Evolutionary conservation across 2,797 vertebrate genomes (phyloP).

Genomic region (Fringilla coelebs): DNA sequence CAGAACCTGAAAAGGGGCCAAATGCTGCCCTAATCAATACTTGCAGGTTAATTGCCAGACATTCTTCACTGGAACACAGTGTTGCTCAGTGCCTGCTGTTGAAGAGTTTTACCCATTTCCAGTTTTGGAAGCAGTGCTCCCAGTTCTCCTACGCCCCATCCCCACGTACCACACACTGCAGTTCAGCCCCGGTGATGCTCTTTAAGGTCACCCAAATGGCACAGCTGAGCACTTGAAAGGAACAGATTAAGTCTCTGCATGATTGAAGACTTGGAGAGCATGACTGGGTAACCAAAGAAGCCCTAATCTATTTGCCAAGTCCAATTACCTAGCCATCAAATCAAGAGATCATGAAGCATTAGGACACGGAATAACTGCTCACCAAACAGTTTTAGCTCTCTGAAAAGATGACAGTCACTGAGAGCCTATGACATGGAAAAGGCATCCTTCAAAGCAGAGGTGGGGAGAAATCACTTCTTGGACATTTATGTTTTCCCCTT

Average conservation of each 20-base stretch:
- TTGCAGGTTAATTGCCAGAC: neutral
- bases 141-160: neutral
- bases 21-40: neutral
- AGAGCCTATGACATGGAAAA: neutral
- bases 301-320: conserved; percentile 49
- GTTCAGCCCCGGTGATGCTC: neutral
- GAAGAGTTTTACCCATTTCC: neutral
- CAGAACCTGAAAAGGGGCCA: neutral
- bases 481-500: neutral
- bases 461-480: neutral
- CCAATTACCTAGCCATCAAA: conserved; percentile 54
- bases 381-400: neutral
- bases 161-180: rapidly evolving
- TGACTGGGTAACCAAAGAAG: conserved; percentile 3
- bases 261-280: conserved; percentile 32
- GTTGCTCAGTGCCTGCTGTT: neutral
- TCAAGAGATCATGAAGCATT: conserved; percentile 24
- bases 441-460: neutral
- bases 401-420: neutral
- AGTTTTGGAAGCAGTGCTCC: neutral
- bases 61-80: neutral
- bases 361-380: neutral
- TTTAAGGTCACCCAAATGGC: conserved; percentile 25
- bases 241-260: conserved; percentile 31
- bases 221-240: neutral